A percentile compares a stretch with the other conserved stretches of the same genome.
These are phyloP conservation scores for Limnodromus scolopaceus DNA, from an alignment of 2,797 vertebrate genomes.

Conservation along the genomic window DNA sequence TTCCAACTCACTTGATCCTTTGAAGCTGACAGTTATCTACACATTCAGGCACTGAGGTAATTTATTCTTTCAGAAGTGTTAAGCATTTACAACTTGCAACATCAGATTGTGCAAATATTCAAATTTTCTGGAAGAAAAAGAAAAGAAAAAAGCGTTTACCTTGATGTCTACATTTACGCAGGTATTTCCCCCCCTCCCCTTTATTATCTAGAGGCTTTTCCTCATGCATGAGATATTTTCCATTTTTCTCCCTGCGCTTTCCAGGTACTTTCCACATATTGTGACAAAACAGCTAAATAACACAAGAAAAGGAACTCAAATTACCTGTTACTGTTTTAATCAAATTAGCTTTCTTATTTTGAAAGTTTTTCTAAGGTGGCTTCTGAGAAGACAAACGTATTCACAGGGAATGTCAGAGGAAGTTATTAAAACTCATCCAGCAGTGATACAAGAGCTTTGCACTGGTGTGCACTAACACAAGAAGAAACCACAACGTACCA, in stretches of 20 bases:
- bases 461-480: not conserved
- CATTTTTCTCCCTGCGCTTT: constrained; percentile 6
- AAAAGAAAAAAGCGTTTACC: constrained; percentile 37
- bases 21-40: constrained; percentile 55
- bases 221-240: constrained; percentile 4
- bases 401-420: not conserved
- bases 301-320: constrained; percentile 10
- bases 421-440: not conserved
- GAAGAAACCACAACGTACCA: not conserved
- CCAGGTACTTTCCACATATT: constrained; percentile 39
- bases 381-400: not conserved
- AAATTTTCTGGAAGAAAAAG: constrained; percentile 46
- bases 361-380: not conserved
- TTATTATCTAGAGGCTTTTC: constrained; percentile 13
- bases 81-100: constrained; percentile 50
- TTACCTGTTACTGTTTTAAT: not conserved
- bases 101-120: constrained; percentile 48
- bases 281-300: not conserved
- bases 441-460: not conserved
- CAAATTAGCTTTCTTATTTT: not conserved
- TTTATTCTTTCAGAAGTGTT: constrained; percentile 54
- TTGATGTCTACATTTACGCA: constrained; percentile 21
- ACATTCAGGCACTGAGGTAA: constrained; percentile 28
- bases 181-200: not conserved
- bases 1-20: constrained; percentile 41